Conservation (phyloP, 2,113 vertebrate genomes). For the Oncorhynchus nerka region DNA sequence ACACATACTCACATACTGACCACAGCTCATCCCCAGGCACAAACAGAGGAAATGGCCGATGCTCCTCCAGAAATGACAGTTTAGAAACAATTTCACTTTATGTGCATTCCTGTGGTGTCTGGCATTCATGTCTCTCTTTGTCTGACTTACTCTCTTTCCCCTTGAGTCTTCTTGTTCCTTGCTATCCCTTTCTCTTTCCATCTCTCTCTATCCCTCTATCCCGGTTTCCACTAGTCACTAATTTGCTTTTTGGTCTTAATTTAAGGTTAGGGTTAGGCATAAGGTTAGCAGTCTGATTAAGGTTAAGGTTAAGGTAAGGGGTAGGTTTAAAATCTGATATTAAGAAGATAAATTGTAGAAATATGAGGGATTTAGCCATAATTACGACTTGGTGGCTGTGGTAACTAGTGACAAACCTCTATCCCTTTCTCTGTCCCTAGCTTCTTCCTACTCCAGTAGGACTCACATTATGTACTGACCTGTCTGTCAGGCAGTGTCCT, state of each 20-base stretch:
- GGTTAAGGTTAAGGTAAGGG: too few relatives aligned
- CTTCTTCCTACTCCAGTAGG: background rate
- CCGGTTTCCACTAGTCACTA: too few relatives aligned
- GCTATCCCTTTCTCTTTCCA: background rate
- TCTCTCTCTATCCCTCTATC: background rate
- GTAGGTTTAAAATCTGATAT: too few relatives aligned
- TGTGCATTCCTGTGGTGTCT: background rate
- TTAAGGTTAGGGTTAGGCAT: too few relatives aligned
- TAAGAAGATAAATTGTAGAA: too few relatives aligned
- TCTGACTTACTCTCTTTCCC: background rate
- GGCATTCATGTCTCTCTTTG: background rate
- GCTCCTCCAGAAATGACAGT: background rate
- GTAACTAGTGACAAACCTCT: too few relatives aligned
- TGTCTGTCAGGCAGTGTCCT: slow-evolving; percentile 1
- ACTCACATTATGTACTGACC: too few relatives aligned
- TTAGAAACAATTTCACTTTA: background rate
- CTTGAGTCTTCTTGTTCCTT: background rate
- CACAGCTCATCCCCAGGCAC: background rate
- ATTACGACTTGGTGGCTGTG: too few relatives aligned
- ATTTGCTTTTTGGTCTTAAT: too few relatives aligned
- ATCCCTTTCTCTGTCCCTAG: background rate
- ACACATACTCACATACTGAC: background rate
- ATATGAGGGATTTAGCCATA: too few relatives aligned
- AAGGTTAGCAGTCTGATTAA: too few relatives aligned
- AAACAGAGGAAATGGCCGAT: slow-evolving; percentile 1